These are phyloP conservation scores for Desmodus rotundus DNA, from an alignment of 2,113 vertebrate genomes.

Conservation along the genomic window DNA sequence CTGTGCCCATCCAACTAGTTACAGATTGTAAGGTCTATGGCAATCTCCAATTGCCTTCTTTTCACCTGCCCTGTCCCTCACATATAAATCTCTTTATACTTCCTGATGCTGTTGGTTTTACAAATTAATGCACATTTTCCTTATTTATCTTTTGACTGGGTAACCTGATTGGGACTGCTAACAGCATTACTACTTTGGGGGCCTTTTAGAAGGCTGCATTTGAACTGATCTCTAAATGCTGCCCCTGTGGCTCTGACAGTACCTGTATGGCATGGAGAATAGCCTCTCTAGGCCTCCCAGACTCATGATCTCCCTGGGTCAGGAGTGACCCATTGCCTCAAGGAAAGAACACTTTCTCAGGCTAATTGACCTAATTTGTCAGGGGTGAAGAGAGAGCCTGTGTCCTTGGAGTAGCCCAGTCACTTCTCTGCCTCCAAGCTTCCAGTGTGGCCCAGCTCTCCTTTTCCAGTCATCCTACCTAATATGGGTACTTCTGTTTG, in stretches of 20 bases:
- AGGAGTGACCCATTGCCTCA: not conserved
- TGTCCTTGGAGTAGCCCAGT: too few relatives aligned
- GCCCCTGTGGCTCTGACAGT: rapidly evolving
- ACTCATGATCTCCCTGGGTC: not conserved
- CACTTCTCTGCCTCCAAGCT: too few relatives aligned
- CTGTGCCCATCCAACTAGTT: not conserved
- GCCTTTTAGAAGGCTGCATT: not conserved
- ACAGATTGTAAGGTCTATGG: too few relatives aligned
- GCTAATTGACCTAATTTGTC: not conserved
- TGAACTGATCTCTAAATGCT: not conserved
- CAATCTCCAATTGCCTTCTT: not conserved
- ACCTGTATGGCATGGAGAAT: rapidly evolving
- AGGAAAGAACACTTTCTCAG: not conserved
- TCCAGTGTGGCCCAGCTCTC: not conserved
- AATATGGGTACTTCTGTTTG: too few relatives aligned
- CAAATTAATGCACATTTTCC: not conserved
- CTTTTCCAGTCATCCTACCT: not conserved
- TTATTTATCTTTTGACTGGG: not conserved
- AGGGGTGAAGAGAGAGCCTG: not conserved
- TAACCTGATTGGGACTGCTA: not conserved
- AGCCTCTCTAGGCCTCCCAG: not conserved
- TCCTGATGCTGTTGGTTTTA: not conserved
- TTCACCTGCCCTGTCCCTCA: rapidly evolving
- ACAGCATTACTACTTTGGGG: not conserved
- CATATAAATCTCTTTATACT: not conserved